Percentiles rank a stretch among this genome's conserved stretches.
phyloP scores from a whole-genome alignment of 1,140 invertebrate genomes.

The Drosophila ohnishii region DNA sequence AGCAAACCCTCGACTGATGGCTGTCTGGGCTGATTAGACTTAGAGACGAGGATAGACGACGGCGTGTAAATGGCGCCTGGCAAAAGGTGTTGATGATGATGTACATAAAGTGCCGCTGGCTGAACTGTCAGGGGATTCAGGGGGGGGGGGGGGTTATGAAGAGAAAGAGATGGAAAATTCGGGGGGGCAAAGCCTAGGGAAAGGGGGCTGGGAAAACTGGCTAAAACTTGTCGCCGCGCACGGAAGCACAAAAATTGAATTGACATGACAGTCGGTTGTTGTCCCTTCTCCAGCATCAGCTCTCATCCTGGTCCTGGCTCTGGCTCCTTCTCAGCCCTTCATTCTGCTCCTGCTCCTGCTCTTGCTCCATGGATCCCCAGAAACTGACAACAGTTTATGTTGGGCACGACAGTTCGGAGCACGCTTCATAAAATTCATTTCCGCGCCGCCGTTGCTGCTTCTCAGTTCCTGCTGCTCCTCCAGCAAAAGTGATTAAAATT shows the following conservation, averaged over 20 bases:
- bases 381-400: constrained; percentile 79
- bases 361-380: constrained; percentile 15
- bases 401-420: constrained; percentile 76
- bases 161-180: neutral
- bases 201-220: constrained; percentile 40
- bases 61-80: constrained; percentile 78
- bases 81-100: constrained; percentile 78
- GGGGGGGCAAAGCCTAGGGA: neutral
- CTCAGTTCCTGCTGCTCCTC: constrained; percentile 36
- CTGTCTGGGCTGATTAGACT: constrained; percentile 78
- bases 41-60: constrained; percentile 79
- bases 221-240: constrained; percentile 81
- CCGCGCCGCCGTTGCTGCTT: constrained; percentile 53
- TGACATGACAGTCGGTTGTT: constrained; percentile 73
- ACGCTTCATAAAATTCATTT: constrained; percentile 81
- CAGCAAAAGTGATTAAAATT: constrained; percentile 81
- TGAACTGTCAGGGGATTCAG: constrained; percentile 48
- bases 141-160: neutral
- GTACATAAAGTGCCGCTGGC: constrained; percentile 77
- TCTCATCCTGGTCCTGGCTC: neutral
- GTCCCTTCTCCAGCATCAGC: constrained; percentile 28
- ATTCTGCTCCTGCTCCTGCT: neutral
- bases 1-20: constrained; percentile 36
- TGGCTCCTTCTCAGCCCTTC: neutral
- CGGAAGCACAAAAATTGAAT: constrained; percentile 81